phyloP scores from a whole-genome alignment of 2,797 vertebrate species.

The Yasuhikotakia modesta region DNA sequence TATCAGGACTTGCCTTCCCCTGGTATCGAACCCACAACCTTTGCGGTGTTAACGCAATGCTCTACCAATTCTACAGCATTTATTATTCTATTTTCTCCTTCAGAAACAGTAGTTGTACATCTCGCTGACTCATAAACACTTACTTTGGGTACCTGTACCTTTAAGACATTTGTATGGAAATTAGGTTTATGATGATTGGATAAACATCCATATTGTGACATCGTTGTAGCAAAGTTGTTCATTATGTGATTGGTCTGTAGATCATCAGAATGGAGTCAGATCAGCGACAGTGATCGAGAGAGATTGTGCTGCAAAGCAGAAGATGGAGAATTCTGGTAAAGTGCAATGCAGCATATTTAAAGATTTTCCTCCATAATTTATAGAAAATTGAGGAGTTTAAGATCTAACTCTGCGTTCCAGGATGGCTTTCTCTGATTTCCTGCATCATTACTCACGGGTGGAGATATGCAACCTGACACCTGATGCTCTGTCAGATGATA shows the following conservation, averaged over 20 bases:
- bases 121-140: background rate
- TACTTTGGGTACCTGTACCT: background rate
- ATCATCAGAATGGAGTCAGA: constrained; percentile 76
- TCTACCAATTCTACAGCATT: background rate
- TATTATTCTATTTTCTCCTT: background rate
- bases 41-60: no score
- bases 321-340: constrained; percentile 88
- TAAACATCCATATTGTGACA: no score
- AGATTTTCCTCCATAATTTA: background rate
- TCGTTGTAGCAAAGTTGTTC: background rate
- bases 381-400: background rate
- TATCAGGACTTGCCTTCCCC: no score
- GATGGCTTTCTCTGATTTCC: constrained; percentile 87
- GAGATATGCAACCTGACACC: constrained; percentile 91
- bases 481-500: constrained; percentile 76
- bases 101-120: background rate
- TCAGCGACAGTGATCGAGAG: constrained; percentile 78
- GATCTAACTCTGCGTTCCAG: constrained; percentile 61
- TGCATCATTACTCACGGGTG: constrained; percentile 81
- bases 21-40: no score
- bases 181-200: background rate
- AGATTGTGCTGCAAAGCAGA: constrained; percentile 75
- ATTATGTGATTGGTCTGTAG: constrained; percentile 62
- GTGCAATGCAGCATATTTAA: background rate
- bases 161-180: background rate